A percentile compares a stretch with the other conserved stretches of the same genome.
These are phyloP conservation scores for Pygmarrhopalites habei DNA, from an alignment of 1,140 invertebrate genomes.

Conservation along the genomic window DNA sequence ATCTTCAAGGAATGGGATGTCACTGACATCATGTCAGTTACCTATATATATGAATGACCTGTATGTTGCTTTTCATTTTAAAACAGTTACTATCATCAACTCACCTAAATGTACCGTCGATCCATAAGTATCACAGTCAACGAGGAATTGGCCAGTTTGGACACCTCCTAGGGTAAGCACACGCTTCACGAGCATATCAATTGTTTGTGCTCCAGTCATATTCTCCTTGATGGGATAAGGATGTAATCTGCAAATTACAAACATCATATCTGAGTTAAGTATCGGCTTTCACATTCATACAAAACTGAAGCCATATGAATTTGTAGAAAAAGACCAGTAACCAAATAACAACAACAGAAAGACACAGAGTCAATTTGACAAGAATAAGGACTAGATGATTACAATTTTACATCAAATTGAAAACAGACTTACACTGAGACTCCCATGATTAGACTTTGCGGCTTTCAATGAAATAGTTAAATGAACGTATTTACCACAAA, in stretches of 20 bases:
- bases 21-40: too few species aligned
- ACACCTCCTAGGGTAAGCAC: constrained; percentile 75
- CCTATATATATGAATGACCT: too few species aligned
- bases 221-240: constrained; percentile 80
- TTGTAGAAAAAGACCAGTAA: not conserved
- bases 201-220: constrained; percentile 71
- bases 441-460: constrained; percentile 26
- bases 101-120: constrained; percentile 41
- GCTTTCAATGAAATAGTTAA: too few species aligned
- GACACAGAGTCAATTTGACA: not conserved
- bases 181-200: constrained; percentile 77
- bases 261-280: not conserved
- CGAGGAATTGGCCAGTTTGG: constrained; percentile 79
- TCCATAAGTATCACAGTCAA: constrained; percentile 90
- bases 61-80: too few species aligned
- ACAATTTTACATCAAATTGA: not conserved
- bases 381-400: not conserved
- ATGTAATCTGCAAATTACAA: constrained; percentile 49
- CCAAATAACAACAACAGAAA: not conserved
- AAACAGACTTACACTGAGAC: constrained; percentile 23
- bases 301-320: not conserved
- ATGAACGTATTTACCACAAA: too few species aligned
- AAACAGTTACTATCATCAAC: too few species aligned
- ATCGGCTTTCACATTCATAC: not conserved
- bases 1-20: too few species aligned